Base-by-base conservation (phyloP, 2,113 vertebrate species). In the Corythoichthys haematopterus region DNA sequence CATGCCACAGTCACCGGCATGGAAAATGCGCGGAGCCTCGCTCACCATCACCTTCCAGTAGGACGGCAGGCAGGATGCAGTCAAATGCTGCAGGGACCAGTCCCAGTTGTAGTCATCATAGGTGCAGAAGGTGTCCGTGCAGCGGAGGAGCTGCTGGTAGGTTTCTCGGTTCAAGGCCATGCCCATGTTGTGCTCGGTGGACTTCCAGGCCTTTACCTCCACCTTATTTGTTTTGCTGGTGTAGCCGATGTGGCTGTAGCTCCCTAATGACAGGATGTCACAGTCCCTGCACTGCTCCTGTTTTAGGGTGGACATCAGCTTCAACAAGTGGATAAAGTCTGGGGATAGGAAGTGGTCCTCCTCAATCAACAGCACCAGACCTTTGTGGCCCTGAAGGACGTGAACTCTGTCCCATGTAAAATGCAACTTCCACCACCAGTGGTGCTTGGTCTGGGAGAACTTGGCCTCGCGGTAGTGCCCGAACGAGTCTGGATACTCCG, bases 351-450 rank as follows among this genome's bases (percentile, higher is more conserved):
- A 98, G 71, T 99, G 97, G 77, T 99, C 97, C 84, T 99, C 97
- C 81, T 99, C 97, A 7, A 99, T 88, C 68, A 99, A 92, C 2
- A 99, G 86, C 40, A 99, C 87, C 20, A 94, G 85, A 67, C 96
- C 95, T 7, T 84, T 71, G 74, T 96, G 93, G 15, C 93, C 91
- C 50, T 90, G 92, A 59, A 98, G 88, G 12, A 83, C 88, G 56
- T 88, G 92, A 40, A 99, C 90, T 65, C 95, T 85, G 75, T 98
- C 96, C 96, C 96, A 98, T 0, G 94, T 95, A 76, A 99, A 99
- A 80, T 98, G 97, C 82, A 99, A 90, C 91, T 99, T 99, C 97
- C 97, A 99, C 97, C 97, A 99, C 97, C 97, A 99, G 78, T 99
- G 97, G 85, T 99, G 97, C 85, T 99, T 99, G 80, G 96, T 94